Conservation (phyloP, 2,113 vertebrate genomes). For the Centropristis striata region DNA sequence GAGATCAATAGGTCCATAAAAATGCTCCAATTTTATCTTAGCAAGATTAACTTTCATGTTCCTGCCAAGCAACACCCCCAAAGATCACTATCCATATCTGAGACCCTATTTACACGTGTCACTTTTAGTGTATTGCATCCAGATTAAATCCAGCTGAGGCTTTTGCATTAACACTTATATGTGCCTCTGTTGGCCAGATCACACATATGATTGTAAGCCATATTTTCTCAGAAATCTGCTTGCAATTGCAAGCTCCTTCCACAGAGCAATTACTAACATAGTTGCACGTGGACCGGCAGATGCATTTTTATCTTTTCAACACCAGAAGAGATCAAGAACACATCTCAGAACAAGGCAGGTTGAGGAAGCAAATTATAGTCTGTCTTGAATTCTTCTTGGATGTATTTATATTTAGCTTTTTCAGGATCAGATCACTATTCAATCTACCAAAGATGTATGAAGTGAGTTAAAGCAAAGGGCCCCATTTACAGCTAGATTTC, state of each 20-base stretch:
- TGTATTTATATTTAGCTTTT: background rate
- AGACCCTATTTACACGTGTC: background rate
- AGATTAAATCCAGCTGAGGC: background rate
- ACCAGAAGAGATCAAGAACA: background rate
- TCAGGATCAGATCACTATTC: background rate
- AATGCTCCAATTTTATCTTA: background rate
- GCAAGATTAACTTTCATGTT: conserved; percentile 4
- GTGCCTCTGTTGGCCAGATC: background rate
- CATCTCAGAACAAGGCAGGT: background rate
- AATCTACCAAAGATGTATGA: too few species aligned
- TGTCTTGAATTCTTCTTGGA: background rate
- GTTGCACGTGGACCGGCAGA: background rate
- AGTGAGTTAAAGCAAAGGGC: too few species aligned
- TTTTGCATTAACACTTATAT: background rate
- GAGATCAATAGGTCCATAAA: background rate
- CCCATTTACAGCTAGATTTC: too few species aligned
- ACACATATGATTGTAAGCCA: background rate
- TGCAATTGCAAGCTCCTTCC: background rate
- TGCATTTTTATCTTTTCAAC: background rate
- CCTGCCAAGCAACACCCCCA: background rate
- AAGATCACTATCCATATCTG: background rate
- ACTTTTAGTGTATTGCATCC: background rate
- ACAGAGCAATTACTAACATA: background rate
- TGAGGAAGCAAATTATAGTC: background rate
- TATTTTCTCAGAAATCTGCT: background rate